Base-by-base conservation (phyloP, 2,113 vertebrate species). In the Passer montanus region DNA sequence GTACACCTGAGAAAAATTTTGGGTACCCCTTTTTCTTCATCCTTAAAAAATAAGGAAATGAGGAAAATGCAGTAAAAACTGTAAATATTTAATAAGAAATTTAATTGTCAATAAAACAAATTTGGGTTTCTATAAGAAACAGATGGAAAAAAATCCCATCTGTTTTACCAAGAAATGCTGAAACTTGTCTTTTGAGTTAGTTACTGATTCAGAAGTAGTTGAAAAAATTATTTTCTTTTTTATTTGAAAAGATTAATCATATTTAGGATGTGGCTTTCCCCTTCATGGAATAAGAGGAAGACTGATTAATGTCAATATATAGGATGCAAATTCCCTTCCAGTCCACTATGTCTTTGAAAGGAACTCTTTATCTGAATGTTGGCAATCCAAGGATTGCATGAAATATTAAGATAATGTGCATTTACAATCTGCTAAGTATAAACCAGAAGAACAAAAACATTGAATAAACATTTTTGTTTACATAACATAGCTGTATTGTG, bases 391-490 rank as follows among this genome's bases (percentile, higher is more conserved):
- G 52, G 49, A 72, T 37, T 85, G 35, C 84, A 84, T 20, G 58
- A 91, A 95, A 78, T 93, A 91, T 84, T 87, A 89, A 89, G 74
- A 75, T 52, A 84, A 74, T 10, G 4, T 63, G 15, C 66, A 72
- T 78, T 94, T 72, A 64, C 78, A 82, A 60, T 82, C 66, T 91
- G 66, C 74, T 68, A 75, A 84, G 35, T 55, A 28, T 63, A 75
- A 84, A 94, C 31, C 16, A 35, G 4, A 26, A 50, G 47, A 78
- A 66, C 4, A 91, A 82, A 81, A 82, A 5, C 73, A 60, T 24
- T 14, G 53, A 72, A 77, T 74, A 84, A 89, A 81, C 58, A 39
- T 63, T 91, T 94, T 87, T 90, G 41, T 63, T 91, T 93, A 50
- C 37, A 41, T 68, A 91, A 56, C 60, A 64, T 75, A 79, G 64